These are phyloP conservation scores for Pristionchus exspectatus DNA, from an alignment of 2,888 invertebrate genomes.

Conservation along the genomic window DNA sequence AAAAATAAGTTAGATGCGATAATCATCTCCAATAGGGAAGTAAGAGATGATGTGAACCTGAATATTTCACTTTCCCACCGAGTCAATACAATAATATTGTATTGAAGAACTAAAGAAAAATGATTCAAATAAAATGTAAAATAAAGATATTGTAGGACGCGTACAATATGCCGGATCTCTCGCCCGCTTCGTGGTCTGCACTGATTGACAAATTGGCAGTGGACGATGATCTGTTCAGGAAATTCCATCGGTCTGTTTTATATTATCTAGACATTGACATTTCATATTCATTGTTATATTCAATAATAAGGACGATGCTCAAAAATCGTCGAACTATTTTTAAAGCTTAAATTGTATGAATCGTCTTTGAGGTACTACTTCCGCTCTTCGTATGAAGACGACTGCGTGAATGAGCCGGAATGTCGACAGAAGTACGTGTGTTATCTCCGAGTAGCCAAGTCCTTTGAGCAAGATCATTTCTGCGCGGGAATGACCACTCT, in stretches of 20 bases:
- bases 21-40: no score
- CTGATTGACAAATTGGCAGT: slow-evolving; percentile 66
- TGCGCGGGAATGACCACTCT: slow-evolving; percentile 22
- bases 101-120: no score
- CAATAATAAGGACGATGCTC: no score
- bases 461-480: slow-evolving; percentile 38
- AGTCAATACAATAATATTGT: no score
- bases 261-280: no score
- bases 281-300: no score
- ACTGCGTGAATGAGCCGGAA: background rate
- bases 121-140: background rate
- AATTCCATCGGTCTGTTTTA: slow-evolving; percentile 62
- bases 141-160: slow-evolving; percentile 54
- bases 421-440: slow-evolving; percentile 45
- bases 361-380: slow-evolving; percentile 35
- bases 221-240: slow-evolving; percentile 64
- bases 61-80: no score
- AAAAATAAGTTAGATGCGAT: no score
- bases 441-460: slow-evolving; percentile 27
- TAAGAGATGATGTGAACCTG: no score
- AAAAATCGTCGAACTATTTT: no score
- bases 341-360: no score
- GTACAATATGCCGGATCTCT: slow-evolving; percentile 70
- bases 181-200: slow-evolving; percentile 69
- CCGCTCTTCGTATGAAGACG: background rate